These are phyloP conservation scores for Scortum barcoo DNA, from an alignment of 2,113 vertebrate genomes.

Conservation along the genomic window DNA sequence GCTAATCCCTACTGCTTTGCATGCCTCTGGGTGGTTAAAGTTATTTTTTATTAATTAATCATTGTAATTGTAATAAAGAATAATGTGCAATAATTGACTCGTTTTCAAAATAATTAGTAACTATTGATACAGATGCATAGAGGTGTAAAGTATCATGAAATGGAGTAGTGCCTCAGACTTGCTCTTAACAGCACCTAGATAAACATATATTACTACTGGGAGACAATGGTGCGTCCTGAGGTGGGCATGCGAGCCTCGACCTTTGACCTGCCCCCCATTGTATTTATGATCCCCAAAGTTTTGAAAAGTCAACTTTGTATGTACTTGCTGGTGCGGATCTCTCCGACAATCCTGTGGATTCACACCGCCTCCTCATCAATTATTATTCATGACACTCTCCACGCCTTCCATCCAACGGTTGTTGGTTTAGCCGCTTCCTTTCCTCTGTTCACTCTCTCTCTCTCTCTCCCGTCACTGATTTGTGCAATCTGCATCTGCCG, in stretches of 20 bases:
- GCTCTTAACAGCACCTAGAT: not conserved
- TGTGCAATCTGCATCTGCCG: conserved; percentile 61
- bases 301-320: conserved; percentile 19
- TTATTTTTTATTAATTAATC: not conserved
- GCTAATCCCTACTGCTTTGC: not conserved
- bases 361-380: conserved; percentile 4
- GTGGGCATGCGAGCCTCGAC: not conserved
- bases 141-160: not conserved
- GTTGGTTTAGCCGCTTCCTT: conserved; percentile 33
- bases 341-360: conserved; percentile 1
- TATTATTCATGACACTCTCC: conserved; percentile 31
- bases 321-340: conserved; percentile 12
- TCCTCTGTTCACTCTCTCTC: conserved; percentile 43
- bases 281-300: conserved; percentile 33
- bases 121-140: no score
- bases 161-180: not conserved
- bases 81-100: no score
- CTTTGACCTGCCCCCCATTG: not conserved
- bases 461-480: conserved; percentile 68
- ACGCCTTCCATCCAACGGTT: conserved; percentile 14
- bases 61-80: not conserved
- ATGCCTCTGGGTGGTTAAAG: not conserved
- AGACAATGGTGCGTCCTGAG: not conserved
- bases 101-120: not conserved
- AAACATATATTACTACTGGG: not conserved